phyloP scores from a whole-genome alignment of 2,113 vertebrate genomes.

The Hydropotes inermis region DNA sequence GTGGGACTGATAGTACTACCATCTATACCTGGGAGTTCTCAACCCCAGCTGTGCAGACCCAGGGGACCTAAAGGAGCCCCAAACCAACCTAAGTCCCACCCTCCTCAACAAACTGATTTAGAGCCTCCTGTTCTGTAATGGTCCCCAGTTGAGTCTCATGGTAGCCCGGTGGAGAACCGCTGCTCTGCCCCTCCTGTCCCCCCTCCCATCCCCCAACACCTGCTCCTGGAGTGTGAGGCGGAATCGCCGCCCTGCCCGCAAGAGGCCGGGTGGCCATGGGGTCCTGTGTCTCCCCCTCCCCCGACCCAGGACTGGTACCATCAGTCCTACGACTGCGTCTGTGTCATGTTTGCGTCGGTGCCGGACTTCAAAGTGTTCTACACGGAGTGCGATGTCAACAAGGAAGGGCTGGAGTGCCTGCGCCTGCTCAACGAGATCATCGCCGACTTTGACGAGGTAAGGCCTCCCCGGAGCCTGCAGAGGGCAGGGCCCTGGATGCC shows the following conservation, averaged over 20 bases:
- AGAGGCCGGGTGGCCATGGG: accelerated
- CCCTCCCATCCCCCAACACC: accelerated
- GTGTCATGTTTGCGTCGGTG: conserved; percentile 98
- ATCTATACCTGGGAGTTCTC: accelerated
- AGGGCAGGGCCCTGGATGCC: accelerated
- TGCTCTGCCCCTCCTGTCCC: too few relatives aligned
- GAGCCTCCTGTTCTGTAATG: accelerated
- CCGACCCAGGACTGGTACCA: conserved; percentile 93
- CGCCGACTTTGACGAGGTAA: conserved; percentile 97
- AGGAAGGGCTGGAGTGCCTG: conserved; percentile 98
- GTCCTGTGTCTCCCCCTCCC: neutral
- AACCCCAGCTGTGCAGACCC: too few relatives aligned
- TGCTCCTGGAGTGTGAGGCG: accelerated
- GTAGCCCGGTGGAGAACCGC: accelerated
- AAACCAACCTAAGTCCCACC: accelerated
- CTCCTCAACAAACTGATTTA: accelerated
- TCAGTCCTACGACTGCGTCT: conserved; percentile 98
- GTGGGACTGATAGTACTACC: accelerated
- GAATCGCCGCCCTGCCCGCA: accelerated
- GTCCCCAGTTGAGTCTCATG: neutral
- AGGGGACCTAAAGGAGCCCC: neutral
- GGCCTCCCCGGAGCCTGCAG: neutral
- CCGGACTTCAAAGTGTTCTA: conserved; percentile 99
- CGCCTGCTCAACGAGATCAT: conserved; percentile 98
- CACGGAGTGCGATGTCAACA: conserved; percentile 98